These are phyloP conservation scores for Didymodactylos carnosus DNA, from an alignment of 2,888 invertebrate genomes.

Conservation along the genomic window DNA sequence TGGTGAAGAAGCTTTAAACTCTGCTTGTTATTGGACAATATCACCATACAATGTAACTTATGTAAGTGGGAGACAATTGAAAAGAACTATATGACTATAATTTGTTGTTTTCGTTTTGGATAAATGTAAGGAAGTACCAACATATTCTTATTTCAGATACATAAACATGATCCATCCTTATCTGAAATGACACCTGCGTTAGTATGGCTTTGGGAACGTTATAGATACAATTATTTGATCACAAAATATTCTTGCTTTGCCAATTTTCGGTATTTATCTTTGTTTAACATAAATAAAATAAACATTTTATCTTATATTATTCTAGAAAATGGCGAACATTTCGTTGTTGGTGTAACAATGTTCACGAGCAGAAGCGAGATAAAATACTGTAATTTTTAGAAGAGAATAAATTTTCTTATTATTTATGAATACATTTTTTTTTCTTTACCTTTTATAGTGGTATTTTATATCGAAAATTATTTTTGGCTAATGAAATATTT, in stretches of 20 bases:
- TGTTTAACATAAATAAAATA: not conserved
- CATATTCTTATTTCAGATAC: too few relatives aligned
- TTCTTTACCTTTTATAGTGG: not conserved
- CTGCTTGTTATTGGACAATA: not conserved
- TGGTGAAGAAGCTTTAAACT: not conserved
- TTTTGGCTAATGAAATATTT: slow-evolving; percentile 9
- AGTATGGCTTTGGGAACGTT: not conserved
- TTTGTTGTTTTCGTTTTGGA: not conserved
- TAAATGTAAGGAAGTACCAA: not conserved
- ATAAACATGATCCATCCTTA: not conserved
- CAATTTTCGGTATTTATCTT: not conserved
- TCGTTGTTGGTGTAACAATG: not conserved
- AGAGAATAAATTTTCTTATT: not conserved
- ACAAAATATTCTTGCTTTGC: not conserved
- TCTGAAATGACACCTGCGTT: not conserved
- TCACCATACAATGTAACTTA: not conserved
- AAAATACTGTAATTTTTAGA: not conserved
- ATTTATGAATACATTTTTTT: not conserved
- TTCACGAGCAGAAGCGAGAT: not conserved
- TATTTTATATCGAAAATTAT: not conserved
- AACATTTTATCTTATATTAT: not conserved
- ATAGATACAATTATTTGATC: not conserved
- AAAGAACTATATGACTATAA: too few relatives aligned
- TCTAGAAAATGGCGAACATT: not conserved
- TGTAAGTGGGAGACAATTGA: not conserved